Base-by-base conservation (phyloP, 1,140 invertebrate species). In the Saxidomus purpurata region DNA sequence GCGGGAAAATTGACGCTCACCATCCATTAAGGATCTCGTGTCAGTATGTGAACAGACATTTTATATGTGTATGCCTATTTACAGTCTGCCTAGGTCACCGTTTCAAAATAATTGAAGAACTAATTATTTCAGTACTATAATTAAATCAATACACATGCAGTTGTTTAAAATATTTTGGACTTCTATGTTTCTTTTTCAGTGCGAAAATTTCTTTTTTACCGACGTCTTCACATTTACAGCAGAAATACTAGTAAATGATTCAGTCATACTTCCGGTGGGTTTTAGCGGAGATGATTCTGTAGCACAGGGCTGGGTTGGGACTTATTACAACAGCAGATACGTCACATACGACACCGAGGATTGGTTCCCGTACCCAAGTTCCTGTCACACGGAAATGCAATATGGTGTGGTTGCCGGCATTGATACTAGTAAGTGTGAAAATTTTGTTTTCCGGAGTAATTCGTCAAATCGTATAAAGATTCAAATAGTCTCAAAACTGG, bases 101-200 rank as follows among this genome's bases (percentile, higher is more conserved):
- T n/a, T n/a, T n/a, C n/a, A n/a, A n/a, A n/a, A n/a, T n/a, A n/a
- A n/a, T n/a, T n/a, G n/a, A n/a, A n/a, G n/a, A n/a, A n/a, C n/a
- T n/a, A n/a, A n/a, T n/a, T n/a, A n/a, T n/a, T n/a, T n/a, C n/a
- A n/a, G n/a, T n/a, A n/a, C n/a, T n/a, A n/a, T n/a, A n/a, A n/a
- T n/a, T n/a, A n/a, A n/a, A n/a, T n/a, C n/a, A n/a, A n/a, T n/a
- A n/a, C n/a, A n/a, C n/a, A n/a, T n/a, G n/a, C n/a, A n/a, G n/a
- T n/a, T n/a, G n/a, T n/a, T n/a, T n/a, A n/a, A n/a, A n/a, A n/a
- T n/a, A n/a, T n/a, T n/a, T n/a, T n/a, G n/a, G n/a, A n/a, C n/a
- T n/a, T n/a, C n/a, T n/a, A n/a, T n/a, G n/a, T n/a, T n/a, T 43
- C 19, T n/a, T 81, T 61, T 47, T 47, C 83, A 85, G 83, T 85